Percentiles rank a stretch among this genome's conserved stretches.
Conservation (phyloP, 2,888 invertebrate species). For the Brachyptera risi region DNA sequence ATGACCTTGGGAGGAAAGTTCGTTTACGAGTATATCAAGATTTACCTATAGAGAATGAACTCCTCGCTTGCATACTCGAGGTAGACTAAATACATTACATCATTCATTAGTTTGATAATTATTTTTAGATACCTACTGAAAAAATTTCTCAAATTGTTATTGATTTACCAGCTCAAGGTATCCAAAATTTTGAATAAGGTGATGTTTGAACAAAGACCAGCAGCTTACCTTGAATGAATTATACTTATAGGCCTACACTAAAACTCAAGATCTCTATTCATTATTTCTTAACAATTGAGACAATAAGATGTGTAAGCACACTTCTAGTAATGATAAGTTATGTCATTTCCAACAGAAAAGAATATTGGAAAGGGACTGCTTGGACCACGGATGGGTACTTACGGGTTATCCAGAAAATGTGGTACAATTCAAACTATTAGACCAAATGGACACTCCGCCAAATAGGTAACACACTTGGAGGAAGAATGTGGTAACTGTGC, state of each 20-base stretch:
- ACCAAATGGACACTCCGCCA: constrained; percentile 57
- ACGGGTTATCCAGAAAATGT: constrained; percentile 55
- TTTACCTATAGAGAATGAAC: background rate
- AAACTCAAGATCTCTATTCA: too few relatives aligned
- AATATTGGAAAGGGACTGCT: constrained; percentile 51
- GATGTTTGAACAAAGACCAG: too few relatives aligned
- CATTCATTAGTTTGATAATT: background rate
- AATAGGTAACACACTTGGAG: too few relatives aligned
- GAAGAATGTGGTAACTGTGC: too few relatives aligned
- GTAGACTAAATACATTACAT: constrained; percentile 32
- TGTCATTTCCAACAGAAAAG: background rate
- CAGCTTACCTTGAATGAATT: too few relatives aligned
- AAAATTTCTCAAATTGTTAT: too few relatives aligned
- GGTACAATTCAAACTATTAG: constrained; percentile 56
- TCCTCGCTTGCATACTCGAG: constrained; percentile 29
- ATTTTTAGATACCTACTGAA: background rate
- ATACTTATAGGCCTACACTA: too few relatives aligned
- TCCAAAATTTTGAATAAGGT: too few relatives aligned
- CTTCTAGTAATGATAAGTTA: too few relatives aligned
- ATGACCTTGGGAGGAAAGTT: background rate
- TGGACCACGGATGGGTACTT: constrained; percentile 60
- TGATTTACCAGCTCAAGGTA: too few relatives aligned
- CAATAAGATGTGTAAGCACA: background rate
- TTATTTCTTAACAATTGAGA: background rate
- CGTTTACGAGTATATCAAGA: background rate